phyloP scores from a whole-genome alignment of 1,140 invertebrate genomes.

The Stegodyphus dumicola region DNA sequence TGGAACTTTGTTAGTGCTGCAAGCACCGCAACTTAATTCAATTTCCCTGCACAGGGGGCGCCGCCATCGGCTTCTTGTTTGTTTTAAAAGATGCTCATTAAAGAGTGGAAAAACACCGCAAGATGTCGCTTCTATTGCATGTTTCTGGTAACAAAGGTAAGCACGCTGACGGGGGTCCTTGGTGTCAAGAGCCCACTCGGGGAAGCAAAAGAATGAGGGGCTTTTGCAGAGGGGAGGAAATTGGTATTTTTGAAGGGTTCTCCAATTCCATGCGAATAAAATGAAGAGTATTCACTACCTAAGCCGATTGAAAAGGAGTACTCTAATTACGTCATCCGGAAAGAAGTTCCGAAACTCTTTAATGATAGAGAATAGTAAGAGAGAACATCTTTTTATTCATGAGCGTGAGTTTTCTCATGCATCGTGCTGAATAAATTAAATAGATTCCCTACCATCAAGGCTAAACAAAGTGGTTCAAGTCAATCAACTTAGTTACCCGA shows the following conservation, averaged over 20 bases:
- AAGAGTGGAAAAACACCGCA: not conserved
- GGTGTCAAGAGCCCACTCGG: not conserved
- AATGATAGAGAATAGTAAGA: not conserved
- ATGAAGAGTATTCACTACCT: not conserved
- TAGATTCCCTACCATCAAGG: not conserved
- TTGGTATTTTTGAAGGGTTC: not conserved
- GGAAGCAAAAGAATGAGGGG: not conserved
- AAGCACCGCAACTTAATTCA: not conserved
- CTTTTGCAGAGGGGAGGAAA: not conserved
- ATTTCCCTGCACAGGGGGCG: not conserved
- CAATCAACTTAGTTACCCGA: no score
- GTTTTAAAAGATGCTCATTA: slow-evolving; percentile 16
- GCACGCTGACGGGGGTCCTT: no score
- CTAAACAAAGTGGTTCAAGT: not conserved
- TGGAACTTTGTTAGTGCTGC: not conserved
- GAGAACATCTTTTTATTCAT: not conserved
- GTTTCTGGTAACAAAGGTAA: no score
- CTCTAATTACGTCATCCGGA: not conserved
- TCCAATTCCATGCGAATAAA: slow-evolving; percentile 11
- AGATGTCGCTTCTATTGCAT: not conserved
- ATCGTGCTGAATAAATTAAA: not conserved
- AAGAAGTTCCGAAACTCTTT: not conserved
- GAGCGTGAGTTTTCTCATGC: not conserved
- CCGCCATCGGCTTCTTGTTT: not conserved
- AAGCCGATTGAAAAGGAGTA: not conserved